phyloP scores from a whole-genome alignment of 2,888 invertebrate genomes.

The Zaprionus bogoriensis region DNA sequence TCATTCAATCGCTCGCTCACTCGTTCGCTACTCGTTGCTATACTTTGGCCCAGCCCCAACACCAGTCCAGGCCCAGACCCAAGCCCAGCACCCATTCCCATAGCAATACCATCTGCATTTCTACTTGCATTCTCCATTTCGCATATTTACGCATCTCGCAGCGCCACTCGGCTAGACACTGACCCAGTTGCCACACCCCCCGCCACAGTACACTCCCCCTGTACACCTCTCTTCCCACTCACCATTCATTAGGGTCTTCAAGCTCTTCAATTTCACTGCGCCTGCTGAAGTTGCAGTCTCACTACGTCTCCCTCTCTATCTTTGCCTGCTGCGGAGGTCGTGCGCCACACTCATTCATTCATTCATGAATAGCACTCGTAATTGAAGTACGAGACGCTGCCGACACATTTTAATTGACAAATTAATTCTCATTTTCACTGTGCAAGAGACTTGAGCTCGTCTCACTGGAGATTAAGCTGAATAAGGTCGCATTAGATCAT shows the following conservation, averaged over 20 bases:
- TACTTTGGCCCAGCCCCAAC: not conserved
- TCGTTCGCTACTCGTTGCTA: conserved; percentile 21
- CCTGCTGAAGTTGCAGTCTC: conserved; percentile 9
- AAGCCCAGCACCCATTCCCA: not conserved
- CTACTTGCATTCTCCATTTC: conserved; percentile 27
- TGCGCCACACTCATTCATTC: conserved; percentile 26
- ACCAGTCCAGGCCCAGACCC: not conserved
- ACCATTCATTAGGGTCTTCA: conserved; percentile 45
- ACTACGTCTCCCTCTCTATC: conserved; percentile 1
- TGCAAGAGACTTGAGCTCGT: not conserved
- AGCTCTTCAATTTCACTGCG: not conserved
- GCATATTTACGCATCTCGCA: conserved; percentile 55
- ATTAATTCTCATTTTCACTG: conserved; percentile 39
- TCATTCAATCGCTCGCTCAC: conserved; percentile 77
- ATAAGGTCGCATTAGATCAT: not conserved
- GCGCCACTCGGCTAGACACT: conserved; percentile 56
- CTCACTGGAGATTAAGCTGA: not conserved
- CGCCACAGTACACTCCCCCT: not conserved
- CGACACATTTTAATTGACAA: conserved; percentile 66
- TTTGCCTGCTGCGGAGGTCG: not conserved
- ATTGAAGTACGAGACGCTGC: conserved; percentile 65
- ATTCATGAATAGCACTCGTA: conserved; percentile 59
- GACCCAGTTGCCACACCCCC: conserved; percentile 60
- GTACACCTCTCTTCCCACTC: not conserved
- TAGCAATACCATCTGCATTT: no score